Conservation (phyloP, 2,797 vertebrate species). For the Galago senegalensis region DNA sequence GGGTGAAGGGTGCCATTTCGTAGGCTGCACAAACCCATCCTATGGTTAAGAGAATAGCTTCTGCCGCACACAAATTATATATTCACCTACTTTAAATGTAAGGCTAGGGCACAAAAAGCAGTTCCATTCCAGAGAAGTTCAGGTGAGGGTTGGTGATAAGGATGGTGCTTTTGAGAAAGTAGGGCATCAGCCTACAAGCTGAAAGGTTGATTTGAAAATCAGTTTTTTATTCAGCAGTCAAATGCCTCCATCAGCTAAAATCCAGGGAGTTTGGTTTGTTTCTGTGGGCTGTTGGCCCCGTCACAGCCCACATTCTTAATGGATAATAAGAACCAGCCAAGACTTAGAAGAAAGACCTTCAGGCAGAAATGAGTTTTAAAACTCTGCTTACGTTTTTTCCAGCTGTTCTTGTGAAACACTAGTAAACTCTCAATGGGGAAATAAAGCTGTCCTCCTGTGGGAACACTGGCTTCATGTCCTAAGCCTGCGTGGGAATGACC, state of each 20-base stretch:
- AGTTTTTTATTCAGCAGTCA: not conserved
- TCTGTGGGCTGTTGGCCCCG: not conserved
- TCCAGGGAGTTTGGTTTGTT: not conserved
- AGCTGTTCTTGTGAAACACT: constrained; percentile 19
- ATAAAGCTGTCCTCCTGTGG: not conserved
- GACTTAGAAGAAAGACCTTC: not conserved
- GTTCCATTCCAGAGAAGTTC: not conserved
- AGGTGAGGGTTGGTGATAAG: too few species aligned
- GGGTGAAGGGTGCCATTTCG: not conserved
- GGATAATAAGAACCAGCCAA: not conserved
- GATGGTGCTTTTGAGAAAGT: not conserved
- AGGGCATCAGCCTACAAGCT: not conserved
- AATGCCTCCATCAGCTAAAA: not conserved
- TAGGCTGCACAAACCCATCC: not conserved
- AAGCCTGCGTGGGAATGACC: not conserved
- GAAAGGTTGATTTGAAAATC: constrained; percentile 16
- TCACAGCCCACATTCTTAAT: not conserved
- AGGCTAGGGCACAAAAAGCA: not conserved
- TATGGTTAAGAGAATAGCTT: not conserved
- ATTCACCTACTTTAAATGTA: not conserved
- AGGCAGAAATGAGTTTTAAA: not conserved
- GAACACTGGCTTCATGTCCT: not conserved
- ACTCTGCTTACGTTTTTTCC: not conserved
- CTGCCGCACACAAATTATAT: rapidly evolving
- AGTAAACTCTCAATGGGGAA: constrained; percentile 2